Conservation (phyloP, 2,888 invertebrate genomes). For the Torymus tubicola region DNA sequence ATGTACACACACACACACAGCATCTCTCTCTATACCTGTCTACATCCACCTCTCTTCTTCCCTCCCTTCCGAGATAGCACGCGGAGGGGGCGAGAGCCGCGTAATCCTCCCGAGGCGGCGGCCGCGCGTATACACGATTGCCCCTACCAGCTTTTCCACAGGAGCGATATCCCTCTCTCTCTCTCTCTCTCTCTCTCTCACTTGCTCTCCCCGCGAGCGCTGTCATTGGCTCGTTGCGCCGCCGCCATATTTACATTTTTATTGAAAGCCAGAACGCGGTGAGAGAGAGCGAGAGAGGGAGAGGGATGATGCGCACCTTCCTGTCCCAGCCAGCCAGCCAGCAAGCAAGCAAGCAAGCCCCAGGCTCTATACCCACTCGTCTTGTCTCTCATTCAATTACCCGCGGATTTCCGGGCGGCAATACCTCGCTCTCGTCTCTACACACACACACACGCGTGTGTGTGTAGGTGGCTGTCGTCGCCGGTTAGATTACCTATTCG, state of each 20-base stretch:
- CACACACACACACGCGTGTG: not conserved
- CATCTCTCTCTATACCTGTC: too few species aligned
- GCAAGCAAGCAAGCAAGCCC: not conserved
- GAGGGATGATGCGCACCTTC: not conserved
- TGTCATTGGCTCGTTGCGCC: conserved; percentile 76
- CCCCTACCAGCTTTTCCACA: conserved; percentile 41
- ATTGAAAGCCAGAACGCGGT: conserved; percentile 73
- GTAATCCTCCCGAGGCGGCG: conserved; percentile 32
- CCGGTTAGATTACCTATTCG: conserved; percentile 43
- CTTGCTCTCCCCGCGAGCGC: conserved; percentile 24
- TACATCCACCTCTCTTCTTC: too few species aligned
- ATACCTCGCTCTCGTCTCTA: conserved; percentile 4
- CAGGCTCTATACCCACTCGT: conserved; percentile 51
- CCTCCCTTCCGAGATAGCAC: too few species aligned
- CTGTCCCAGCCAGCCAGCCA: not conserved
- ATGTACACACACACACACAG: not conserved
- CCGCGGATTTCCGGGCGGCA: conserved; percentile 48
- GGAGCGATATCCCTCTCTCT: conserved; percentile 29
- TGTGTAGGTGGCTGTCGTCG: conserved; percentile 15
- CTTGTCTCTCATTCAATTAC: conserved; percentile 57
- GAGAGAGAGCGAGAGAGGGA: not conserved
- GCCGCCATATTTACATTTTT: conserved; percentile 77
- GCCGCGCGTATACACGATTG: conserved; percentile 10
- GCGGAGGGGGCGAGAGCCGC: conserved; percentile 24
- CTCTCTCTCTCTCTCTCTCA: conserved; percentile 34